phyloP scores from a whole-genome alignment of 2,113 vertebrate genomes.

The Tauraco erythrolophus region DNA sequence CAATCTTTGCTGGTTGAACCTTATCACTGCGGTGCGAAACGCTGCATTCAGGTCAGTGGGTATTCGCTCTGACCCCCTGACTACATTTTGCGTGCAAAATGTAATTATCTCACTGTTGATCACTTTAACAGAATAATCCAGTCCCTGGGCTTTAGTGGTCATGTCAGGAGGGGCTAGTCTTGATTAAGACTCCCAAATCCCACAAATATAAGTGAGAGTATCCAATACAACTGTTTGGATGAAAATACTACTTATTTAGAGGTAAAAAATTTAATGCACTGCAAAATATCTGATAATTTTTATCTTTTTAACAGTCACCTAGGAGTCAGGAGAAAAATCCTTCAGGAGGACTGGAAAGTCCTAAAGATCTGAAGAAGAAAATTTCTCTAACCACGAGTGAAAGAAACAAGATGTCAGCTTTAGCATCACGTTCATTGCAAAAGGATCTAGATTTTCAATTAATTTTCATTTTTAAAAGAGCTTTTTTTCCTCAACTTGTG shows the following conservation, averaged over 20 bases:
- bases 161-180: neutral
- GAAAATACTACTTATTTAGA: neutral
- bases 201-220: neutral
- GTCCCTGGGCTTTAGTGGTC: neutral
- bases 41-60: neutral
- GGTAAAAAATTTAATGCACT: neutral
- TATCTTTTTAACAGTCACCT: neutral
- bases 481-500: neutral
- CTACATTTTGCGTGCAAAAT: neutral
- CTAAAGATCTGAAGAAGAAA: neutral
- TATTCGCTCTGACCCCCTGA: neutral
- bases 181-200: neutral
- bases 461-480: neutral
- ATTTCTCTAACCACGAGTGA: neutral
- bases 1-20: constrained; percentile 10
- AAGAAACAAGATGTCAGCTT: neutral
- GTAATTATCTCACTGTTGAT: neutral
- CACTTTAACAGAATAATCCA: neutral
- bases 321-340: neutral
- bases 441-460: neutral
- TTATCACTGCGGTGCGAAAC: neutral
- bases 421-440: neutral
- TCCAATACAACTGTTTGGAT: neutral
- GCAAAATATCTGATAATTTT: neutral
- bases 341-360: neutral